Base-by-base conservation (phyloP, 2,888 invertebrate species). In the Cotesia congregata region DNA sequence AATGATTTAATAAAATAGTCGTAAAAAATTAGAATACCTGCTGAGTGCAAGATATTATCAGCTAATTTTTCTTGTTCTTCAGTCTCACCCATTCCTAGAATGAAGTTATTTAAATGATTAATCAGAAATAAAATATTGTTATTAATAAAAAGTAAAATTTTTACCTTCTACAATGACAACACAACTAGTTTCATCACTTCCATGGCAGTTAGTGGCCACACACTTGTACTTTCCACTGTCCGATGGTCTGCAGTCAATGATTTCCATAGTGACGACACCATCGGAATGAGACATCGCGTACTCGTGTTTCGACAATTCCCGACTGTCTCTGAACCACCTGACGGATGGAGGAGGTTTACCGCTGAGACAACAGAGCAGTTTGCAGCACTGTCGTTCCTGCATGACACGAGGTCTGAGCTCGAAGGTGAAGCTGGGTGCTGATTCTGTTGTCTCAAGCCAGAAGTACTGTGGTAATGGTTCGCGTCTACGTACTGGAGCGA, bases 211-310 rank as follows among this genome's bases (percentile, higher is more conserved):
- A 82, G 95, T 95, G 17, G 99, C 99, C 59, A 95, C 93, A 90
- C 99, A 99, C 65, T 94, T 93, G 91, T 99, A 99, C 89, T 96
- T 97, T 83, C 99, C 99, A 80, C 98, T 97, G 91, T 99, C 99
- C 77, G 95, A 95, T 0, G 97, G 95, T 85, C 95, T 94, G 88
- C 98, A 98, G 90, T 97, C 97, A 82, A 96, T 93, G 84, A 99
- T 98, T 92, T 99, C 99, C 91, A 99, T 93, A 0, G 98, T 97
- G 74, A 98, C 96, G 67, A 99, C 98, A 83, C 99, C 99, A 90
- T 98, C 97, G 2, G 97, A 93, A 88, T 95, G 94, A 4, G 94
- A 93, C 94, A 98, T 97, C 74, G 96, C 93, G 90, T 96, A 98
- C 85, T 98, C 97, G 88, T 95, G 94, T 89, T 95, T 96, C 76